phyloP scores from a whole-genome alignment of 2,888 invertebrate species.

The Cryptocephalus moraei region DNA sequence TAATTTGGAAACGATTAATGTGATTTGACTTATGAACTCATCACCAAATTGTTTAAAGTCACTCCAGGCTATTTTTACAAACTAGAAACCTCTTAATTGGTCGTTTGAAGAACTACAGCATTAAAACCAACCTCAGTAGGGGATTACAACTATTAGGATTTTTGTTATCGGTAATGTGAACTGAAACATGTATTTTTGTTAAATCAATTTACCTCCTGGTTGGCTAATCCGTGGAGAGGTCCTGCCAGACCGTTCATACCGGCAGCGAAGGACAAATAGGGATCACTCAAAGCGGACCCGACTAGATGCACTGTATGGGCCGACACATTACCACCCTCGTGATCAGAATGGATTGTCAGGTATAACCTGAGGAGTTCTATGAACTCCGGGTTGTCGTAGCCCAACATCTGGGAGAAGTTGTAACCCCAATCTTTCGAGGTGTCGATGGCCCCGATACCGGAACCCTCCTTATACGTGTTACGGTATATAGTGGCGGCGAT shows the following conservation, averaged over 20 bases:
- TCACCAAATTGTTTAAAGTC: too few relatives aligned
- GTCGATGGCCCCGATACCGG: constrained; percentile 81
- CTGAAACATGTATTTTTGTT: too few relatives aligned
- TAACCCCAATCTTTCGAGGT: constrained; percentile 84
- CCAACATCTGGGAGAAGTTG: constrained; percentile 87
- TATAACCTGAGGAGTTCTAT: constrained; percentile 88
- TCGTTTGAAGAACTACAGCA: too few relatives aligned
- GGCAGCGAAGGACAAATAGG: constrained; percentile 85
- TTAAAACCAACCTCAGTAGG: too few relatives aligned
- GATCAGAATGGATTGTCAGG: constrained; percentile 91
- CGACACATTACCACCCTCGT: constrained; percentile 94
- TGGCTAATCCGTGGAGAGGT: constrained; percentile 91
- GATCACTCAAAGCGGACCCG: constrained; percentile 88
- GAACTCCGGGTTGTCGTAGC: constrained; percentile 74
- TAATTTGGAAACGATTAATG: too few relatives aligned
- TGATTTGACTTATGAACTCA: too few relatives aligned
- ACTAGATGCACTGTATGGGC: constrained; percentile 92
- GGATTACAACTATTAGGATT: too few relatives aligned
- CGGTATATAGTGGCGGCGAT: constrained; percentile 91
- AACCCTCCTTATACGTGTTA: constrained; percentile 75
- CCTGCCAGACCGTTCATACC: constrained; percentile 92
- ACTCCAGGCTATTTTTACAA: too few relatives aligned
- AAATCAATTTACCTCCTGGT: constrained; percentile 69
- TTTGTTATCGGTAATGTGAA: too few relatives aligned
- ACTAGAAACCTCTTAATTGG: too few relatives aligned